Base-by-base conservation (phyloP, 1,140 invertebrate species). In the Philotrypesis tridentata region DNA sequence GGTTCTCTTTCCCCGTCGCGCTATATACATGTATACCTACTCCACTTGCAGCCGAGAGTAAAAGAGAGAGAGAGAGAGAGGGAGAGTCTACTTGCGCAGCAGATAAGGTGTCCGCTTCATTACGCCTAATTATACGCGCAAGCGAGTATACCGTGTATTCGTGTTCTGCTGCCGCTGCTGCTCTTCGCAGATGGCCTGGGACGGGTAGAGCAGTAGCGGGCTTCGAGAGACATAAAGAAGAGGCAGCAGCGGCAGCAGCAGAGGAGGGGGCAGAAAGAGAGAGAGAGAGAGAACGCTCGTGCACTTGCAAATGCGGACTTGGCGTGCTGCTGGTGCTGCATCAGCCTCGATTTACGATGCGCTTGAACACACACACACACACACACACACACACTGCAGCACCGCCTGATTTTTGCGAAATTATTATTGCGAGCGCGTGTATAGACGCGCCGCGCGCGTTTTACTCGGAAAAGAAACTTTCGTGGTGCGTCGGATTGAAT, bases 121-220 rank as follows among this genome's bases (percentile, higher is more conserved):
- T 90, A 89, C 86, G 84, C 87, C 86, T 90, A 90, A 91, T 90
- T 90, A 91, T 87, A 87, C 84, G 84, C 84, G 82, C 76, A 65
- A 37, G 71, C 29, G 31, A 27, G 31, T 14, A n/a, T n/a, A 27
- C 31, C 33, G 71, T 68, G 84, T 84, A 80, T 70, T 71, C 75
- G 82, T 37, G 33, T 37, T 37, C 33, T 37, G 33, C 79, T 81
- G 78, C 71, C 12, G 61, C 61, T 67, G 25, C 25, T 25, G 63
- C 61, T 68, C 21, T 9, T 29, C 68, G 68, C 68, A 29, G 68
- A 70, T 70, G 33, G 29, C 25, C 29, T 67, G 25, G 29, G 29
- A 14, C 17, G 25, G 25, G 27, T 7, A 33, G 5, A 82, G 76
- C 77, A 72, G 79, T 80, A 82, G 84, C 78, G 33, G 33, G 33